Conservation (phyloP, 1,140 invertebrate species). For the Aporrectodea caliginosa region DNA sequence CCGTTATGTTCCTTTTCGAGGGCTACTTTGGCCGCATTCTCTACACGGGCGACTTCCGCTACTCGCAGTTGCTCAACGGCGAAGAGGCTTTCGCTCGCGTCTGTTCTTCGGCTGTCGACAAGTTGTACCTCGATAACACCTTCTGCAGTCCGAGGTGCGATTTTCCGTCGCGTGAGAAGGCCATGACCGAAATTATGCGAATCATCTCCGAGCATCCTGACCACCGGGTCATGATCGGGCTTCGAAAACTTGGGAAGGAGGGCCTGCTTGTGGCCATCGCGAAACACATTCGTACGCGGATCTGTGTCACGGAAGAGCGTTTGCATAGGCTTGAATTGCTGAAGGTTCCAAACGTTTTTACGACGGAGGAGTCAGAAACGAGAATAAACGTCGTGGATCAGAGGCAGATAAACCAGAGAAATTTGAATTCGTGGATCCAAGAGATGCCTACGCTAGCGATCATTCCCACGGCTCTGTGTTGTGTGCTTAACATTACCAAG, state of each 20-base stretch:
- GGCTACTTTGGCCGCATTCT: slow-evolving; percentile 58
- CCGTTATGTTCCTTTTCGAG: slow-evolving; percentile 58
- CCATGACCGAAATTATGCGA: slow-evolving; percentile 41
- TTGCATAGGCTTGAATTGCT: slow-evolving; percentile 36
- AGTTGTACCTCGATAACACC: slow-evolving; percentile 58
- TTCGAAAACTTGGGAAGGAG: slow-evolving; percentile 56
- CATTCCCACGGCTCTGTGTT: slow-evolving; percentile 50
- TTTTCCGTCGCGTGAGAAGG: slow-evolving; percentile 49
- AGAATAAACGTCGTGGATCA: background rate
- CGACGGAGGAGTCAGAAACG: background rate
- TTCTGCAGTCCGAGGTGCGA: slow-evolving; percentile 53
- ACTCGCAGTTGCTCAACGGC: slow-evolving; percentile 11
- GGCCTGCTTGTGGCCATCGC: slow-evolving; percentile 49
- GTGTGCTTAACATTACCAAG: slow-evolving; percentile 38
- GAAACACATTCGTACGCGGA: slow-evolving; percentile 44
- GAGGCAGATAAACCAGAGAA: background rate
- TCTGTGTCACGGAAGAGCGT: slow-evolving; percentile 44
- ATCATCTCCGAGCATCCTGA: slow-evolving; percentile 43
- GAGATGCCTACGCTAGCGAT: slow-evolving; percentile 47
- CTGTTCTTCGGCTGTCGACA: slow-evolving; percentile 42
- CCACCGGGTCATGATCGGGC: slow-evolving; percentile 48
- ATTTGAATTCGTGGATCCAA: background rate
- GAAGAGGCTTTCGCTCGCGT: background rate
- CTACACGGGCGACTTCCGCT: slow-evolving; percentile 57
- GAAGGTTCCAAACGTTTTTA: slow-evolving; percentile 10